phyloP scores from a whole-genome alignment of 1,140 invertebrate genomes.

The Drosophila pachea region DNA sequence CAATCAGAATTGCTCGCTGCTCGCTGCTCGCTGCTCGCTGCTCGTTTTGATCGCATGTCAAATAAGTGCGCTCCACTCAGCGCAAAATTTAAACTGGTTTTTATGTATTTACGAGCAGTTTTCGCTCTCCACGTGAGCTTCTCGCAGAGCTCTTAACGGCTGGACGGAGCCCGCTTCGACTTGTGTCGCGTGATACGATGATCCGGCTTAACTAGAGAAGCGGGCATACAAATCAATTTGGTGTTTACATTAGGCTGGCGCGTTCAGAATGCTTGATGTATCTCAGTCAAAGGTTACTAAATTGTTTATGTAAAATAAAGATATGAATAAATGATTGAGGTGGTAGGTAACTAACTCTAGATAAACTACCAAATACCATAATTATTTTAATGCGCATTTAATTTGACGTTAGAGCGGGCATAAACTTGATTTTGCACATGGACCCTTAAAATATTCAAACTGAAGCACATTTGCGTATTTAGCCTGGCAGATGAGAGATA shows the following conservation, averaged over 20 bases:
- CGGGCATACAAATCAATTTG: conserved; percentile 19
- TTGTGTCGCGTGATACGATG: conserved; percentile 18
- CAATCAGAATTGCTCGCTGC: conserved; percentile 39
- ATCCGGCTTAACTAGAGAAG: conserved; percentile 19
- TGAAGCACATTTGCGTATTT: too few relatives aligned
- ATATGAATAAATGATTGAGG: too few relatives aligned
- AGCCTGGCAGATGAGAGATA: too few relatives aligned
- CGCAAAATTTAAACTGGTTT: conserved; percentile 65
- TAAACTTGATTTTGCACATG: too few relatives aligned
- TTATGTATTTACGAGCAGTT: conserved; percentile 37
- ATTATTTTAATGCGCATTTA: too few relatives aligned
- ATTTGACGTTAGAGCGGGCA: too few relatives aligned
- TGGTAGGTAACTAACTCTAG: too few relatives aligned
- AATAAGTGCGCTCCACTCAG: conserved; percentile 53
- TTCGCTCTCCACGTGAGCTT: conserved; percentile 34
- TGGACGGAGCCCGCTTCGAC: conserved; percentile 1
- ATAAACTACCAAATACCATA: too few relatives aligned
- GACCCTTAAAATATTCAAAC: too few relatives aligned
- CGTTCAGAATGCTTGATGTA: background rate
- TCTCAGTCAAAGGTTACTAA: too few relatives aligned
- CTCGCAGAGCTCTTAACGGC: background rate
- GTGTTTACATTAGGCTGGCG: background rate
- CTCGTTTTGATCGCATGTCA: conserved; percentile 51
- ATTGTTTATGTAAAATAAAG: too few relatives aligned
- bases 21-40: conserved; percentile 29